These are phyloP conservation scores for Mythimna ferrago DNA, from an alignment of 2,888 invertebrate genomes.

Conservation along the genomic window DNA sequence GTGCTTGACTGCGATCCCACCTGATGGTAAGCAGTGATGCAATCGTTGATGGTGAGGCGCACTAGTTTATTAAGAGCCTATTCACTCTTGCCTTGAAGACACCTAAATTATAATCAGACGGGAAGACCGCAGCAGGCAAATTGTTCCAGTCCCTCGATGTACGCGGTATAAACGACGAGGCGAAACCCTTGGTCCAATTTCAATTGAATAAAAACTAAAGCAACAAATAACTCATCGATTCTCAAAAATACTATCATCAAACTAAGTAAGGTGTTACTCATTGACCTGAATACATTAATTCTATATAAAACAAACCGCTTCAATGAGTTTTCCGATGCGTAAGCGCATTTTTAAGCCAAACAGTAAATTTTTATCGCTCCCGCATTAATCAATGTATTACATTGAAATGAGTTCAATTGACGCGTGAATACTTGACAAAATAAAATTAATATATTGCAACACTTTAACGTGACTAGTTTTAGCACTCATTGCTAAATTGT, in stretches of 20 bases:
- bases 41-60: no score
- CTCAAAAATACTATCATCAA: conserved; percentile 53
- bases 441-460: conserved; percentile 4
- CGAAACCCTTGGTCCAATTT: neutral
- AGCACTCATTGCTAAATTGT: neutral
- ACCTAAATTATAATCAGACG: no score
- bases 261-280: conserved; percentile 63
- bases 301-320: conserved; percentile 59
- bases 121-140: no score
- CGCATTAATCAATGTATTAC: conserved; percentile 51
- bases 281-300: conserved; percentile 66
- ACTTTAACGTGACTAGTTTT: neutral
- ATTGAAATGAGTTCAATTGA: conserved; percentile 41
- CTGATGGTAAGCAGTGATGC: no score
- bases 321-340: conserved; percentile 52
- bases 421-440: conserved; percentile 20
- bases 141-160: no score
- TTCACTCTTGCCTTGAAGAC: no score
- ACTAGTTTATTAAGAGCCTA: no score
- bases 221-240: conserved; percentile 55
- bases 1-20: no score
- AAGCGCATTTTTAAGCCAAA: conserved; percentile 58
- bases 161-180: no score
- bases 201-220: conserved; percentile 2
- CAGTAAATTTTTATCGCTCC: conserved; percentile 52